phyloP scores from a whole-genome alignment of 2,113 vertebrate genomes.

The Columbina picui region DNA sequence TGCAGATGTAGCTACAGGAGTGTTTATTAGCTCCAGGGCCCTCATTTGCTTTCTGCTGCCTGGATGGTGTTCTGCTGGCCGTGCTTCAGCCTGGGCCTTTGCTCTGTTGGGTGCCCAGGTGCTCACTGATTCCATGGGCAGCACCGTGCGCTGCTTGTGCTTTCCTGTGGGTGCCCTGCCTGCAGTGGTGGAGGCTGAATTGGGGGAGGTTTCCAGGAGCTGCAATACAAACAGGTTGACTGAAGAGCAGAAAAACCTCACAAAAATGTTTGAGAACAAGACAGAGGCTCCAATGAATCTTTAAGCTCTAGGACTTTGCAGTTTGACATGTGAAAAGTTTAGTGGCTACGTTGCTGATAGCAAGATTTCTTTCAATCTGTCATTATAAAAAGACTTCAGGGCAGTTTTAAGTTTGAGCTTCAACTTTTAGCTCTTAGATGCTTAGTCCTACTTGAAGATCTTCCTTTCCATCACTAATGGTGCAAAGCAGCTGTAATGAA shows the following conservation, averaged over 20 bases:
- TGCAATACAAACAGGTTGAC: not conserved
- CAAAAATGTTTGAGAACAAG: not conserved
- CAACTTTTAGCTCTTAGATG: not conserved
- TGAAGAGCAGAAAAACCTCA: not conserved
- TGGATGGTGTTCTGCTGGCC: not conserved
- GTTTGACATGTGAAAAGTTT: not conserved
- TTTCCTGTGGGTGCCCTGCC: rapidly evolving
- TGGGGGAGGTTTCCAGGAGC: not conserved
- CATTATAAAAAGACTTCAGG: not conserved
- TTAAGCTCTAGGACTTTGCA: not conserved
- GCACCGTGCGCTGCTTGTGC: not conserved
- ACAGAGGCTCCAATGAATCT: not conserved
- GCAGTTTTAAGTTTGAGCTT: not conserved
- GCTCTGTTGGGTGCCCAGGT: not conserved
- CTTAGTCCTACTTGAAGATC: not conserved
- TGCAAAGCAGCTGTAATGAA: not conserved
- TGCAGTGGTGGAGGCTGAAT: not conserved
- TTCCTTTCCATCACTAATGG: not conserved
- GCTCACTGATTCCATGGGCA: not conserved
- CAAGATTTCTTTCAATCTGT: not conserved
- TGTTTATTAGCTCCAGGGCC: rapidly evolving
- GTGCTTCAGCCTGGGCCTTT: not conserved
- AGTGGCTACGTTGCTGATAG: not conserved
- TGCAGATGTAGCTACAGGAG: rapidly evolving
- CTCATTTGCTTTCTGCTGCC: rapidly evolving